These are phyloP conservation scores for Alauda arvensis DNA, from an alignment of 2,797 vertebrate genomes.

Conservation along the genomic window DNA sequence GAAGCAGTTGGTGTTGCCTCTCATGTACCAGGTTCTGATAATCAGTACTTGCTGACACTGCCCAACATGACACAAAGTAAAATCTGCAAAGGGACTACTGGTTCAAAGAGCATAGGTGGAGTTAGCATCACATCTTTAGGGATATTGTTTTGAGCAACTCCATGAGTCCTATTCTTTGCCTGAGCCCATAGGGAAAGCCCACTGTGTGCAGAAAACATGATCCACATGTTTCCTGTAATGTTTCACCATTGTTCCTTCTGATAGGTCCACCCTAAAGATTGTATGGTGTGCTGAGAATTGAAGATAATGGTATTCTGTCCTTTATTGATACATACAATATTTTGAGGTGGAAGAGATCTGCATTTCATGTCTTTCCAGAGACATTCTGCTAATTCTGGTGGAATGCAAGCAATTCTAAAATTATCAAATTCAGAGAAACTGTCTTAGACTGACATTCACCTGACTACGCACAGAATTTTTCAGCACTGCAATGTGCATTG, in stretches of 20 bases:
- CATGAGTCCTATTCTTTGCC: rapidly evolving
- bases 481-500: neutral
- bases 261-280: neutral
- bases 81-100: neutral
- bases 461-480: neutral
- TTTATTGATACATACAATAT: neutral
- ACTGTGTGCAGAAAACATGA: neutral
- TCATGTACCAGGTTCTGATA: neutral
- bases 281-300: rapidly evolving
- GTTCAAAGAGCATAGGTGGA: neutral
- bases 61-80: neutral
- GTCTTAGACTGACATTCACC: neutral
- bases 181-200: neutral
- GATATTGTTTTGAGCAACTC: neutral
- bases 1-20: neutral
- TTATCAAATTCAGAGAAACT: neutral
- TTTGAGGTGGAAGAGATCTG: neutral
- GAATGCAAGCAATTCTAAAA: neutral
- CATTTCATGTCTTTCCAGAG: neutral
- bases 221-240: neutral
- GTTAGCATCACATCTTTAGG: neutral
- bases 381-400: neutral
- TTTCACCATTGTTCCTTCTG: neutral
- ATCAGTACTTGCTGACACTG: neutral
- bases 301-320: neutral